These are phyloP conservation scores for Hydrolagus colliei DNA, from an alignment of 2,797 vertebrate species.

Conservation along the genomic window DNA sequence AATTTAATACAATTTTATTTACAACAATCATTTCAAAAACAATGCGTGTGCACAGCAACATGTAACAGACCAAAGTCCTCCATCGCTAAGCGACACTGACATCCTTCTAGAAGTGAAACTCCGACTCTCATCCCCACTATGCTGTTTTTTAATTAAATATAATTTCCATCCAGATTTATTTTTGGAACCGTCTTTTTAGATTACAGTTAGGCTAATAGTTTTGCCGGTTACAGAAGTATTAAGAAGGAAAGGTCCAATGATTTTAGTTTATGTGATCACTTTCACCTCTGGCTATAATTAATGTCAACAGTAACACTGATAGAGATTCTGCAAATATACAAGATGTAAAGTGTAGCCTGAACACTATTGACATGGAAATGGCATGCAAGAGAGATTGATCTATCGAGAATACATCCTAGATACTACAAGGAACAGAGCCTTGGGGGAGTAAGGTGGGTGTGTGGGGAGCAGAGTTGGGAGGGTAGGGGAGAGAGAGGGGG, in stretches of 20 bases:
- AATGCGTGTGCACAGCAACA: slow-evolving; percentile 25
- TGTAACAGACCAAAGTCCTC: slow-evolving; percentile 25
- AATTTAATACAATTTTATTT: slow-evolving; percentile 31
- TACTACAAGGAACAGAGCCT: slow-evolving; percentile 57
- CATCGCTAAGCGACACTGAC: slow-evolving; percentile 2
- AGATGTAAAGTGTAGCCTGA: slow-evolving; percentile 69
- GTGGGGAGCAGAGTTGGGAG: slow-evolving; percentile 11
- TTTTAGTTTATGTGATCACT: slow-evolving; percentile 75
- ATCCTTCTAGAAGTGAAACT: neutral
- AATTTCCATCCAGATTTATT: slow-evolving; percentile 48
- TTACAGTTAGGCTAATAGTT: slow-evolving; percentile 59
- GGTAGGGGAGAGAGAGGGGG: no score
- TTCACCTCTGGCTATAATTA: slow-evolving; percentile 64
- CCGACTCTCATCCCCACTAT: neutral
- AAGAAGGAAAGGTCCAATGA: slow-evolving; percentile 61
- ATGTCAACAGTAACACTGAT: slow-evolving; percentile 76
- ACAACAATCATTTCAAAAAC: slow-evolving; percentile 23
- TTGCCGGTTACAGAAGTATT: slow-evolving; percentile 63
- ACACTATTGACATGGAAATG: slow-evolving; percentile 59
- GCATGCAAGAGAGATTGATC: slow-evolving; percentile 69
- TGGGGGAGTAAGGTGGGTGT: slow-evolving; percentile 42
- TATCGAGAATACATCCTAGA: slow-evolving; percentile 50
- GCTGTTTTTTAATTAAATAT: slow-evolving; percentile 26
- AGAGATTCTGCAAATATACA: slow-evolving; percentile 72
- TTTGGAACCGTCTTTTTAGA: slow-evolving; percentile 65